Evolutionary conservation across 2,888 invertebrate species (phyloP).

Genomic region (Sepiola atlantica): DNA sequence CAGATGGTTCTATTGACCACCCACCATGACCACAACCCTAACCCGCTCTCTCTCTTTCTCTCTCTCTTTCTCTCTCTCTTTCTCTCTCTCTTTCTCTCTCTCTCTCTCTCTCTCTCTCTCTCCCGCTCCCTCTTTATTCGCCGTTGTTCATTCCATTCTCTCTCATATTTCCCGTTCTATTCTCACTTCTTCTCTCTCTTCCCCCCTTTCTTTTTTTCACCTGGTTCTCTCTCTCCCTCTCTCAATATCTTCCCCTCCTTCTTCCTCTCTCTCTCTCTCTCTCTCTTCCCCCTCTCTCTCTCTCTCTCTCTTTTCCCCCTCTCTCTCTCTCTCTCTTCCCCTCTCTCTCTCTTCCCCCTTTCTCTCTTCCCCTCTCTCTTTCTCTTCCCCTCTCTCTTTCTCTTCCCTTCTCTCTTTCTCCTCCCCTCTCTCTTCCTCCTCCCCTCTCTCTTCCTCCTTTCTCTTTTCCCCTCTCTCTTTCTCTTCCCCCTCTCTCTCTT

Average conservation of each 20-base stretch:
- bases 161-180: background rate
- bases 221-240: background rate
- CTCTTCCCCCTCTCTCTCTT: background rate
- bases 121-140: no score
- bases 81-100: no score
- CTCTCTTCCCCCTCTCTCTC: background rate
- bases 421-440: background rate
- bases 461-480: background rate
- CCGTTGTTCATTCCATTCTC: background rate
- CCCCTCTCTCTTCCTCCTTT: background rate
- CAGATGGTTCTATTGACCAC: background rate
- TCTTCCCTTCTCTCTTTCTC: background rate
- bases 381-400: background rate
- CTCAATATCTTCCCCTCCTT: background rate
- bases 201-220: background rate
- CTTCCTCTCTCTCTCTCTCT: background rate
- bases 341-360: no score
- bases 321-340: no score
- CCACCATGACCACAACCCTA: background rate
- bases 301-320: background rate
- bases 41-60: background rate
- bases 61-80: background rate
- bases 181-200: constrained; percentile 35
- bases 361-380: background rate
- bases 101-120: background rate